Percentiles rank a stretch among this genome's conserved stretches.
These are phyloP conservation scores for Drosophila repleta DNA, from an alignment of 1,140 invertebrate genomes.

Conservation along the genomic window DNA sequence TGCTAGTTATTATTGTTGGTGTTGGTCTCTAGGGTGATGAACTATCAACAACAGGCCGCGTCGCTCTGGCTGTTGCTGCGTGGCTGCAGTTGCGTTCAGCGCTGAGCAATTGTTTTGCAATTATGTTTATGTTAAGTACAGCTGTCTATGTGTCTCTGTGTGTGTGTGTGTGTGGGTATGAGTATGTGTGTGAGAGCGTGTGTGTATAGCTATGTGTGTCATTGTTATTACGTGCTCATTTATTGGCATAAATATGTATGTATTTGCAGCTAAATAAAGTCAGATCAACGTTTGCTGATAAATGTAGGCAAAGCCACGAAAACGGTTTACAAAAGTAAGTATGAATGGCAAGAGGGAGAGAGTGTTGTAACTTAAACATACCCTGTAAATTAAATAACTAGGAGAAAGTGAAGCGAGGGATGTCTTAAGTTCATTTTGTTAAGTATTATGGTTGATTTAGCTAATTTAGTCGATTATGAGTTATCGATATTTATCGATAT, in stretches of 20 bases:
- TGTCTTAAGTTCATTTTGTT: background rate
- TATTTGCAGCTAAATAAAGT: conserved; percentile 55
- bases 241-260: conserved; percentile 71
- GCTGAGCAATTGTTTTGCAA: conserved; percentile 69
- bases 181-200: conserved; percentile 14
- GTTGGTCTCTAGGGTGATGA: conserved; percentile 54
- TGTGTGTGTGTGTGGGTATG: conserved; percentile 19
- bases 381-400: background rate
- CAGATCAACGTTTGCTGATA: conserved; percentile 75
- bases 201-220: conserved; percentile 50
- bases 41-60: conserved; percentile 53
- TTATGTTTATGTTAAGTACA: conserved; percentile 59
- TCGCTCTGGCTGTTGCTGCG: background rate
- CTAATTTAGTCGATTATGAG: background rate
- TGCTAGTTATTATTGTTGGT: conserved; percentile 36
- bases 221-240: conserved; percentile 74
- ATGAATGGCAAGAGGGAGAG: background rate
- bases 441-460: background rate
- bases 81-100: conserved; percentile 19
- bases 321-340: conserved; percentile 52
- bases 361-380: background rate
- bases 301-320: conserved; percentile 38
- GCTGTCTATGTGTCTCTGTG: conserved; percentile 5
- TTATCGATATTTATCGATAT: background rate
- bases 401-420: background rate